Evolutionary conservation across 2,888 invertebrate genomes (phyloP), one percentile per base, ranked within the genome.

Genomic region (Ochropleura leucogaster): DNA sequence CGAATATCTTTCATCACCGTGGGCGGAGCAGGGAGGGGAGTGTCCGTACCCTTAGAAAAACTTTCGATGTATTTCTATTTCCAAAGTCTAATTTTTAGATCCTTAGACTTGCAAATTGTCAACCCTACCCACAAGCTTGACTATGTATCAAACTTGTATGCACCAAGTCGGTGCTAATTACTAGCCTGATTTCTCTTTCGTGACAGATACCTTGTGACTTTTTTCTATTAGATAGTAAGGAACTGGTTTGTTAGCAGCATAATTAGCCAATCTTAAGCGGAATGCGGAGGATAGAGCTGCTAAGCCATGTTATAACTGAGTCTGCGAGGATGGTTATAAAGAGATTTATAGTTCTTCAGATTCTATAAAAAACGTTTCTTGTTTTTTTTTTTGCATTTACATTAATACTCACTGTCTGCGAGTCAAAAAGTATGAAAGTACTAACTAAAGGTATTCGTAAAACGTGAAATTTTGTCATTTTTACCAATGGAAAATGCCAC

Each of bases 101-200:
- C 53, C 9, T 53, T 6, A 30, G 20, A 14, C 55, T n/a, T 62
- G 9, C 44, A 8, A n/a, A 49, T 57, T 30, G 67, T 20, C 55
- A 74, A 46, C 67, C 73, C 55, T 75, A 72, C 40, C 20, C 4
- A 20, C 51, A 42, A 70, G 63, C 75, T 72, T 44, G 57, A 53
- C 46, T 59, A 74, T 49, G 66, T 46, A 69, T 72, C 42, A 82
- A 74, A 75, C 67, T 68, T 67, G 81, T 84, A 82, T 64, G 75
- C 70, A 82, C 78, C 60, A 71, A 71, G 76, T 78, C 30, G 40
- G 47, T 14, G 74, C 74, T 82, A 85, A 85, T 86, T 70, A 76
- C 79, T 72, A 75, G 73, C 79, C 79, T 73, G 87, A 87, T 87
- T 87, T 87, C 88, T 87, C 87, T 83, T 77, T 67, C 74, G 82